These are phyloP conservation scores for Eulemur macaco DNA, from an alignment of 2,113 vertebrate species.

Conservation along the genomic window DNA sequence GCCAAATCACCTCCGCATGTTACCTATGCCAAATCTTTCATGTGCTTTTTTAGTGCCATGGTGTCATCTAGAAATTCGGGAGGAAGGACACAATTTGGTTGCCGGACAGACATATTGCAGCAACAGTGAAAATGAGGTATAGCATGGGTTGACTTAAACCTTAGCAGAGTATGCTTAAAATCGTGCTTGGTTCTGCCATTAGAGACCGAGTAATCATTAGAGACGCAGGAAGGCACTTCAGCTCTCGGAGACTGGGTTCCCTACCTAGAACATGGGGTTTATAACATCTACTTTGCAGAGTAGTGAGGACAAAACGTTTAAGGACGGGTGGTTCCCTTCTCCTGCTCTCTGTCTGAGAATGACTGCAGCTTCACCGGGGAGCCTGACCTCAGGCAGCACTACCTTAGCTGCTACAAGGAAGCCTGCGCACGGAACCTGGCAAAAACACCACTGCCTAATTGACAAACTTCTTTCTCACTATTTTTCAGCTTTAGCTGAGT, in stretches of 20 bases:
- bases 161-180: not conserved
- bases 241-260: accelerated
- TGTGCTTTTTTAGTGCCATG: not conserved
- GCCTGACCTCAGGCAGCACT: not conserved
- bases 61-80: not conserved
- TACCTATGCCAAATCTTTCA: not conserved
- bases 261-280: not conserved
- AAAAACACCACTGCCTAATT: not conserved
- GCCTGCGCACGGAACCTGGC: not conserved
- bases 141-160: not conserved
- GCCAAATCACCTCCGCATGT: not conserved
- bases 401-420: not conserved
- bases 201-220: accelerated
- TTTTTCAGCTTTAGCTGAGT: not conserved
- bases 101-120: not conserved
- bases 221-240: not conserved
- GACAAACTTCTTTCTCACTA: not conserved
- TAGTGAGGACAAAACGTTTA: not conserved
- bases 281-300: not conserved
- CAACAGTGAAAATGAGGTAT: not conserved
- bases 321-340: not conserved
- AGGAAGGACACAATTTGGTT: not conserved
- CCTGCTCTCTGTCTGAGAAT: not conserved
- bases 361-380: not conserved
- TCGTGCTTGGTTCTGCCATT: not conserved